Evolutionary conservation across 2,888 invertebrate species (phyloP).

Genomic region (Troides aeacus): DNA sequence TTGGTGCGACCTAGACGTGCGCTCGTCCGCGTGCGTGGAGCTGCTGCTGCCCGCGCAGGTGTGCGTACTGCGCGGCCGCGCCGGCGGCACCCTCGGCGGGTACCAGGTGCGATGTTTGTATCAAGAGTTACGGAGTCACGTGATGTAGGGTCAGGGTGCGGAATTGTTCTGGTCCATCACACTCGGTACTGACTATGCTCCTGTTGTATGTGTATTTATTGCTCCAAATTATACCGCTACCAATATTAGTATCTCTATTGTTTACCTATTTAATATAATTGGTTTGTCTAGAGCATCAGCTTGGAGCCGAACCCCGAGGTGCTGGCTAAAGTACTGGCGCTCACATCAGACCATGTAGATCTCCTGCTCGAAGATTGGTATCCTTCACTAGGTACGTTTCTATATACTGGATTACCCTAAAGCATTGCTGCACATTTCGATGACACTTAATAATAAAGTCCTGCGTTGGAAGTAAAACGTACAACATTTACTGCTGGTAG

Average conservation of each 20-base stretch:
- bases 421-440: too few relatives aligned
- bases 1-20: constrained; percentile 91
- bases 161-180: too few relatives aligned
- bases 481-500: too few relatives aligned
- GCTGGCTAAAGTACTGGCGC: constrained; percentile 89
- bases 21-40: constrained; percentile 90
- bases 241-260: too few relatives aligned
- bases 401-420: too few relatives aligned
- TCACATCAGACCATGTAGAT: constrained; percentile 97
- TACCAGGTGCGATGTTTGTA: constrained; percentile 60
- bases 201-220: too few relatives aligned
- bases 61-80: constrained; percentile 62
- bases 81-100: constrained; percentile 73
- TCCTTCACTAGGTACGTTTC: constrained; percentile 85
- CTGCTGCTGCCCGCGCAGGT: constrained; percentile 87
- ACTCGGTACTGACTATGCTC: too few relatives aligned
- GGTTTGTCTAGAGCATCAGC: constrained; percentile 79
- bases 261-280: background rate
- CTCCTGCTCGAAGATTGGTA: constrained; percentile 99
- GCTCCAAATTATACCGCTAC: too few relatives aligned
- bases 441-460: too few relatives aligned
- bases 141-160: too few relatives aligned
- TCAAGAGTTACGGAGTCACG: too few relatives aligned
- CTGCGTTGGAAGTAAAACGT: too few relatives aligned
- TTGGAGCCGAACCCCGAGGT: constrained; percentile 90